Base-by-base conservation (phyloP, 1,140 invertebrate species). In the Megathymus violae region DNA sequence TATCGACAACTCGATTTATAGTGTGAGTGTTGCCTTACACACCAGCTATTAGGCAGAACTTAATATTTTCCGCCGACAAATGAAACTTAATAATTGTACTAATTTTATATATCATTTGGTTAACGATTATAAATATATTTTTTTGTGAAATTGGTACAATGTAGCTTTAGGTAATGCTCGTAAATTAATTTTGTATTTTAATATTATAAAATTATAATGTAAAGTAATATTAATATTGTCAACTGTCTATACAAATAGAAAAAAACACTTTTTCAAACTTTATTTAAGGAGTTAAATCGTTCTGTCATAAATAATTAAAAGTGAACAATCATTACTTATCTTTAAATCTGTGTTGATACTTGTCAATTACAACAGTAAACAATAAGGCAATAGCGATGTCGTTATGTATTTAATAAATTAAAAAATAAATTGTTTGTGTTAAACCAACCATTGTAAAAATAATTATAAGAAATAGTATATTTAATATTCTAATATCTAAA, bases 1-100 rank as follows among this genome's bases (percentile, higher is more conserved):
- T 89, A 89, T 89, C 78, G 83, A 86, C 76, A 85, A 66, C 62
- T 66, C 77, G 69, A 89, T 86, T 89, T 87, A 85, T 81, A 78
- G 71, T 44, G 31, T 31, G 62, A 65, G 63, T 52, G 50, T 25
- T 60, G 62, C 51, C 69, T 65, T 71, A 54, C 62, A 66, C 66
- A 44, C 54, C 67, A 64, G 61, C 65, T 52, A 54, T 46, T 15
- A 34, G 13, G 40, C 41, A 41, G 19, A 22, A 41, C 52, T n/a
- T n/a, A 25, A 27, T 2, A 41, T 56, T 43, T 58, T 44, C 6
- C 11, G n/a, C 51, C 13, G 19, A 1, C 15, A 11, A 31, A 58
- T 17, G 4, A 31, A 44, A 46, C 27, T 11, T n/a, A n/a, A 17
- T 43, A 17, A n/a, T 58, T 34, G 31, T 7, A 1, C 11, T 6